These are phyloP conservation scores for Geococcyx californianus DNA, from an alignment of 2,113 vertebrate species.

Conservation along the genomic window DNA sequence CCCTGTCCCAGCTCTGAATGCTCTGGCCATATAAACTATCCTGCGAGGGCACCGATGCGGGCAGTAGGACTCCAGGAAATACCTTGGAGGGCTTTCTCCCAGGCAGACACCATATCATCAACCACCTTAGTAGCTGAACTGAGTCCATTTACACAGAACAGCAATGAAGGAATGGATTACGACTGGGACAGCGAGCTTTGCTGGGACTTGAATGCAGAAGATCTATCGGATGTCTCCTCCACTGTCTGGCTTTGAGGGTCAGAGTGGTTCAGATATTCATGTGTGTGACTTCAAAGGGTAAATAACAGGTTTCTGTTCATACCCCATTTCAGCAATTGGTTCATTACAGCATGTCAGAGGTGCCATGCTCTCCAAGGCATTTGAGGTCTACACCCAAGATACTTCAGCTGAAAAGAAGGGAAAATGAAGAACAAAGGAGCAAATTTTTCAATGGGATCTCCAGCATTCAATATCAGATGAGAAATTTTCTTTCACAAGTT, in stretches of 20 bases:
- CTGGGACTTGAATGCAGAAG: not conserved
- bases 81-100: not conserved
- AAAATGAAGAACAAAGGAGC: not conserved
- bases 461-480: not conserved
- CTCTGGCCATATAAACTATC: not conserved
- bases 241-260: not conserved
- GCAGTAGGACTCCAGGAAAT: not conserved
- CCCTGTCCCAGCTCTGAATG: not conserved
- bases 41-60: not conserved
- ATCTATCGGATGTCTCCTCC: not conserved
- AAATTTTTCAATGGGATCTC: not conserved
- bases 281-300: not conserved
- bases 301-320: not conserved
- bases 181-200: not conserved
- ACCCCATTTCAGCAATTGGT: not conserved
- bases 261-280: not conserved
- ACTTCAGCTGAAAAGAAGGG: not conserved
- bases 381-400: not conserved
- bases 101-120: not conserved
- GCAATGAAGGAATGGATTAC: not conserved
- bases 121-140: not conserved
- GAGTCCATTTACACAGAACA: not conserved
- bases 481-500: not conserved
- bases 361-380: not conserved
- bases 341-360: not conserved